Evolutionary conservation across 1,140 invertebrate species (phyloP), one percentile per base, ranked within the genome.

Genomic region (Sweltsa coloradensis): DNA sequence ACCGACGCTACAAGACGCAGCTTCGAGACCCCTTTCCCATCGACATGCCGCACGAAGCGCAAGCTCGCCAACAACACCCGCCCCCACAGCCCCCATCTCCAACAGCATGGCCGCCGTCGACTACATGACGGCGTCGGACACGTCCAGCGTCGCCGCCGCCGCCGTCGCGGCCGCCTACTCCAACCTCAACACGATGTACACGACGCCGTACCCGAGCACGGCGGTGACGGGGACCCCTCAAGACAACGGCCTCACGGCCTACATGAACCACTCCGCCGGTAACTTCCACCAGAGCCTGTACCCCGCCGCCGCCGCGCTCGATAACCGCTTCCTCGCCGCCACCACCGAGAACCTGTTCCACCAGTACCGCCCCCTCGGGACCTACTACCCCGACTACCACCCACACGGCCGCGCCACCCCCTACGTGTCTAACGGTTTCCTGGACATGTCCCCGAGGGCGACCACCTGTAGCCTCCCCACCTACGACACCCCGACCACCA

Each of bases 1-100:
- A 89, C 51, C 74, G 87, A 22, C 72, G 91, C 54, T 93, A 93
- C 64, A 95, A 95, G 63, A 92, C 89, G 5, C 90, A 94, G 65
- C 69, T 93, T 3, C 69, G 89, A 24, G 92, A 96, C 65, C n/a
- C n/a, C n/a, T n/a, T 93, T 94, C 61, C 69, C 94, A 5, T 91
- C 89, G 4, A 92, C 88, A 1, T 93, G 89, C 62, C 75, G 89
- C 44, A 87, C 84, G 47, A 95, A 95, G 63, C 76, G 89, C 57
- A 90, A 92, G 70, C 68, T 85, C 23, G 25, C 41, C n/a, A 4
- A 13, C 41, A 23, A 26, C 27, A 16, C 44, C 25, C 21, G 16
- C 34, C 23, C 14, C 37, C 22, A 40, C 37, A 6, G 18, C 25
- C 2, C 14, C 31, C 4, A n/a, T 25, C 5, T 18, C 46, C 29